A percentile compares a stretch with the other conserved stretches of the same genome.
Conservation (phyloP, 2,888 invertebrate genomes). For the Platypus cylindrus region DNA sequence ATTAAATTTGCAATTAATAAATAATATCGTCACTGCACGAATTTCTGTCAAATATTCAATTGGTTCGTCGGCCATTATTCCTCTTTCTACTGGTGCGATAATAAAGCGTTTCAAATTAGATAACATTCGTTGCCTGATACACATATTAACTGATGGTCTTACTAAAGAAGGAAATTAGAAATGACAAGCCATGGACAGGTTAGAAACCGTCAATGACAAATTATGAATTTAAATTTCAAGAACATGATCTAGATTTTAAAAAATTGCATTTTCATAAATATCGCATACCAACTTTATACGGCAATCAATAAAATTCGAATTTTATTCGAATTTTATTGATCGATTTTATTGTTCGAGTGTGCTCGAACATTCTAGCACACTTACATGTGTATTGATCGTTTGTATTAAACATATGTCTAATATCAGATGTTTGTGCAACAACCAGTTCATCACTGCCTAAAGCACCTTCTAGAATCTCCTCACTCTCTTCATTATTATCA, state of each 20-base stretch:
- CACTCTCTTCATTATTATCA: too few relatives aligned
- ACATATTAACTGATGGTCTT: slow-evolving; percentile 37
- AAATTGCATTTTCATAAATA: too few relatives aligned
- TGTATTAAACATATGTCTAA: slow-evolving; percentile 3
- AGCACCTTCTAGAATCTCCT: slow-evolving; percentile 3
- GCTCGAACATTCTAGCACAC: too few relatives aligned
- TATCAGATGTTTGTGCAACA: slow-evolving; percentile 1
- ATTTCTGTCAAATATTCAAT: slow-evolving; percentile 62
- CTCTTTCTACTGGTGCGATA: slow-evolving; percentile 44
- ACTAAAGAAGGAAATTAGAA: slow-evolving; percentile 28
- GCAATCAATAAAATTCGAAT: too few relatives aligned
- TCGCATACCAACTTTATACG: too few relatives aligned
- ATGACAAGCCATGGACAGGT: too few relatives aligned
- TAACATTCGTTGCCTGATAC: slow-evolving; percentile 33
- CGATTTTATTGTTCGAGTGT: too few relatives aligned
- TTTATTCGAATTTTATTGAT: too few relatives aligned
- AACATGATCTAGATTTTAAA: too few relatives aligned
- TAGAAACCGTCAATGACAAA: too few relatives aligned
- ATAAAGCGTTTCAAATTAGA: slow-evolving; percentile 43
- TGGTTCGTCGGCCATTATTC: slow-evolving; percentile 52
- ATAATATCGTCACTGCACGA: slow-evolving; percentile 55
- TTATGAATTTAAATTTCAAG: too few relatives aligned
- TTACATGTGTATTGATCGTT: slow-evolving; percentile 21
- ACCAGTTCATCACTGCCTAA: not conserved
- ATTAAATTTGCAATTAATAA: slow-evolving; percentile 32